Evolutionary conservation across 1,140 invertebrate species (phyloP).

Genomic region (Nasonia giraulti): DNA sequence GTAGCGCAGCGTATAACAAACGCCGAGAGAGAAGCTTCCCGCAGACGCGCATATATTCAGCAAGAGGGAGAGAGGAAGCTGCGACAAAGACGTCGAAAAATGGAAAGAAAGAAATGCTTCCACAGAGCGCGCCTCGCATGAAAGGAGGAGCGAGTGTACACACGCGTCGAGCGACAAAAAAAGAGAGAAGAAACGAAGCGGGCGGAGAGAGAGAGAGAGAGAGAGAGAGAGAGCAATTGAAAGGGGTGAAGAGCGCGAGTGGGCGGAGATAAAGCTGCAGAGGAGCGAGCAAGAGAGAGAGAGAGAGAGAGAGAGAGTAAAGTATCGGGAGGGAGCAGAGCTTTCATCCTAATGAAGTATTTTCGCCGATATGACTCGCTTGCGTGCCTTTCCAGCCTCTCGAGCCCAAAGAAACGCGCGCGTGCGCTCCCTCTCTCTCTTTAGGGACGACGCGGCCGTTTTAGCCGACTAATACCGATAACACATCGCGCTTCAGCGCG

Average conservation of each 20-base stretch:
- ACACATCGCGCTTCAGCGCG: neutral
- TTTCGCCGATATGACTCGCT: conserved; percentile 48
- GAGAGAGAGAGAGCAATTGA: conserved; percentile 31
- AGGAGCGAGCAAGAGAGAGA: conserved; percentile 54
- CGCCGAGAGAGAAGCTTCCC: neutral
- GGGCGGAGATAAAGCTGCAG: conserved; percentile 46
- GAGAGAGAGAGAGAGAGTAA: conserved; percentile 53
- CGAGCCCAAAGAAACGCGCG: conserved; percentile 45
- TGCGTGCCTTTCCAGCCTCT: conserved; percentile 43
- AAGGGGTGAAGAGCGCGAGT: conserved; percentile 46
- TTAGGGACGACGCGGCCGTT: conserved; percentile 3
- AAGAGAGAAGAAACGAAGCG: conserved; percentile 38
- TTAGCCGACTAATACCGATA: conserved; percentile 31
- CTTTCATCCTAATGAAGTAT: conserved; percentile 71
- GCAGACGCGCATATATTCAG: neutral
- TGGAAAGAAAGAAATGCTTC: conserved; percentile 48
- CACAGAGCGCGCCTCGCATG: conserved; percentile 27
- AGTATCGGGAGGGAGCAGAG: conserved; percentile 51
- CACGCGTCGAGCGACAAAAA: conserved; percentile 3
- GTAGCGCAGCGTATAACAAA: neutral
- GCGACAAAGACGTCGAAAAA: conserved; percentile 29
- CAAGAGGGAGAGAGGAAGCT: neutral
- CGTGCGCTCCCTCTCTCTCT: conserved; percentile 22
- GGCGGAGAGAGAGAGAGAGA: conserved; percentile 22
- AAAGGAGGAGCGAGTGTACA: conserved; percentile 8